These are phyloP conservation scores for Sarcophaga rosellei DNA, from an alignment of 2,888 invertebrate genomes.

Conservation along the genomic window DNA sequence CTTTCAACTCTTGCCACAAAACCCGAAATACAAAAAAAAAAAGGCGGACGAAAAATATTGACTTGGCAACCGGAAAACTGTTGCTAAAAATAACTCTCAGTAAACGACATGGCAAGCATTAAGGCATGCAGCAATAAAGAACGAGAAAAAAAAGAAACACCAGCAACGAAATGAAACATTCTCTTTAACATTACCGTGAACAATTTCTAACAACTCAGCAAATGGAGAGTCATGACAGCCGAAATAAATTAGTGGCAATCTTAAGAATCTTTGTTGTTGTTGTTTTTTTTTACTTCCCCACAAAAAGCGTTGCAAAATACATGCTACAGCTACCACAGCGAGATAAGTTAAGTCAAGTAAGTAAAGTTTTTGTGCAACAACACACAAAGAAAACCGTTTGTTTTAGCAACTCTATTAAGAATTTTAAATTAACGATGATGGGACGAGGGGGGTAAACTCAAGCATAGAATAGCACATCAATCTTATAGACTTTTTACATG, in stretches of 20 bases:
- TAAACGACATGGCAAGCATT: conserved; percentile 24
- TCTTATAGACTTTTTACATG: conserved; percentile 42
- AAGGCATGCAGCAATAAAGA: conserved; percentile 40
- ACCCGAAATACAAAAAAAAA: conserved; percentile 12
- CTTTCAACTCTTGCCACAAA: conserved; percentile 62
- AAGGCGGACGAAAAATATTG: background rate
- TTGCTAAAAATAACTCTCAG: conserved; percentile 27
- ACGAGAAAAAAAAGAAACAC: conserved; percentile 14
- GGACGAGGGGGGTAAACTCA: background rate
- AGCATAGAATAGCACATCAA: conserved; percentile 11
- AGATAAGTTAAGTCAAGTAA: background rate
- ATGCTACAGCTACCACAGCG: background rate
- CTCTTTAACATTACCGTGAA: background rate
- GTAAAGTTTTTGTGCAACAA: background rate
- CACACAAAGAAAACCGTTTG: conserved; percentile 55
- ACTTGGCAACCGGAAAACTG: conserved; percentile 58
- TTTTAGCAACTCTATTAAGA: conserved; percentile 61
- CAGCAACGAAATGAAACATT: conserved; percentile 5
- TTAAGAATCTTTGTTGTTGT: conserved; percentile 46
- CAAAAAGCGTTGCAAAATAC: conserved; percentile 38
- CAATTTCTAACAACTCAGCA: conserved; percentile 21
- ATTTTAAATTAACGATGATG: background rate
- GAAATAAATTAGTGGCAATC: conserved; percentile 66
- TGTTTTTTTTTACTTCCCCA: too few relatives aligned
- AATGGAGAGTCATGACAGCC: conserved; percentile 60